These are phyloP conservation scores for Paratrypauchen microcephalus DNA, from an alignment of 2,797 vertebrate species.

Conservation along the genomic window DNA sequence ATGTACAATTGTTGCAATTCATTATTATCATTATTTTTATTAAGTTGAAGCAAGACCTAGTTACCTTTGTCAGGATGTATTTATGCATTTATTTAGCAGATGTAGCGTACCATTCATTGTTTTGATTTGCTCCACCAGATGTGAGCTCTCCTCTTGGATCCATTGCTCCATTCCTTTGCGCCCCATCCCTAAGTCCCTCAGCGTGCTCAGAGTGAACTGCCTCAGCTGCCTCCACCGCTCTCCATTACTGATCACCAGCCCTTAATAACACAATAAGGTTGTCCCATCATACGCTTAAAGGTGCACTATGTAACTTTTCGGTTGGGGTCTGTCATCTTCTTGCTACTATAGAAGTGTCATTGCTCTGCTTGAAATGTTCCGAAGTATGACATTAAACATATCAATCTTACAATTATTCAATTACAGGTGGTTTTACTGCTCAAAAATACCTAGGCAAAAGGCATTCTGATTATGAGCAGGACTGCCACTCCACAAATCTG, in stretches of 20 bases:
- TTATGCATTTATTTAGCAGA: background rate
- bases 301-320: too few species aligned
- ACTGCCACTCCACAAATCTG: too few species aligned
- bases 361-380: too few species aligned
- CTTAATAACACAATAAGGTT: constrained; percentile 18
- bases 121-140: constrained; percentile 50
- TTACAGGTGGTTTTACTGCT: too few species aligned
- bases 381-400: too few species aligned
- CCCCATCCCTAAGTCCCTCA: constrained; percentile 79
- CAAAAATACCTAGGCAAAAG: too few species aligned
- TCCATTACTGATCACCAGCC: constrained; percentile 68
- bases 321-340: too few species aligned
- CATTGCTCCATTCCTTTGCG: constrained; percentile 73
- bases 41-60: background rate
- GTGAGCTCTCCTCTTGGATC: constrained; percentile 73
- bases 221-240: constrained; percentile 69
- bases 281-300: background rate
- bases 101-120: constrained; percentile 38
- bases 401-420: too few species aligned
- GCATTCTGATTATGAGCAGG: too few species aligned
- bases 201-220: constrained; percentile 69
- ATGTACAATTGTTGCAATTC: background rate
- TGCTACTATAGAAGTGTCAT: too few species aligned
- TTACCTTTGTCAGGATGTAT: background rate
- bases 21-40: background rate